Percentiles rank a stretch among this genome's conserved stretches.
Evolutionary conservation across 1,140 invertebrate genomes (phyloP).

Genomic region (Calephelis virginiensis): DNA sequence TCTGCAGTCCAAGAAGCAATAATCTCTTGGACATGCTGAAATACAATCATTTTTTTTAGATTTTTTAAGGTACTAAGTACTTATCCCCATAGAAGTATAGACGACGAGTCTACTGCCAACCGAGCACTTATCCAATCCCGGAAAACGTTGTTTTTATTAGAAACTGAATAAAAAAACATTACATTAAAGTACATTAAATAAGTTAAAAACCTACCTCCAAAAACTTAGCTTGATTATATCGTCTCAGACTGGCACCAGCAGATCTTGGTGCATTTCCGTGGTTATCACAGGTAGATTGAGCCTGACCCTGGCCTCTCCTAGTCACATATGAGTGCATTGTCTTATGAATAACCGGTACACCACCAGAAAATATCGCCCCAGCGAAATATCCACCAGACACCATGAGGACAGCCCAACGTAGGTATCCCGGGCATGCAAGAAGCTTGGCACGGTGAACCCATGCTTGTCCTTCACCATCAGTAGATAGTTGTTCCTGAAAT

Average conservation of each 20-base stretch:
- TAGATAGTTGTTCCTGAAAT: slow-evolving; percentile 66
- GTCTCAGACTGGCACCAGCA: slow-evolving; percentile 88
- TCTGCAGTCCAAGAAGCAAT: slow-evolving; percentile 84
- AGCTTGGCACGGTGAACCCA: slow-evolving; percentile 63
- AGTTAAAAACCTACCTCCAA: slow-evolving; percentile 78
- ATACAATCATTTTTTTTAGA: slow-evolving; percentile 19
- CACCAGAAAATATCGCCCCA: slow-evolving; percentile 88
- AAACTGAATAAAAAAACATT: neutral
- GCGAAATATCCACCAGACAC: slow-evolving; percentile 93
- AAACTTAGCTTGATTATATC: slow-evolving; percentile 88
- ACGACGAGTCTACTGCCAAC: no score
- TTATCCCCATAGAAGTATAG: no score
- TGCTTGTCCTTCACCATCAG: slow-evolving; percentile 66
- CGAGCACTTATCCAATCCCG: no score
- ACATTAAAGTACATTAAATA: neutral
- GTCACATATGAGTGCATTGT: slow-evolving; percentile 94
- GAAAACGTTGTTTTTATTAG: neutral
- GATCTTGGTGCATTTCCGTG: slow-evolving; percentile 85
- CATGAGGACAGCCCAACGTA: slow-evolving; percentile 89
- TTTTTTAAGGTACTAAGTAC: no score
- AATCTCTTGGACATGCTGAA: slow-evolving; percentile 89
- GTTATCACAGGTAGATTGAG: slow-evolving; percentile 86
- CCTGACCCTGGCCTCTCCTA: slow-evolving; percentile 89
- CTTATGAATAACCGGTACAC: slow-evolving; percentile 82
- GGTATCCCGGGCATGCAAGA: slow-evolving; percentile 62